Percentiles rank a stretch among this genome's conserved stretches.
Conservation (phyloP, 2,797 vertebrate genomes). For the Hipposideros larvatus region DNA sequence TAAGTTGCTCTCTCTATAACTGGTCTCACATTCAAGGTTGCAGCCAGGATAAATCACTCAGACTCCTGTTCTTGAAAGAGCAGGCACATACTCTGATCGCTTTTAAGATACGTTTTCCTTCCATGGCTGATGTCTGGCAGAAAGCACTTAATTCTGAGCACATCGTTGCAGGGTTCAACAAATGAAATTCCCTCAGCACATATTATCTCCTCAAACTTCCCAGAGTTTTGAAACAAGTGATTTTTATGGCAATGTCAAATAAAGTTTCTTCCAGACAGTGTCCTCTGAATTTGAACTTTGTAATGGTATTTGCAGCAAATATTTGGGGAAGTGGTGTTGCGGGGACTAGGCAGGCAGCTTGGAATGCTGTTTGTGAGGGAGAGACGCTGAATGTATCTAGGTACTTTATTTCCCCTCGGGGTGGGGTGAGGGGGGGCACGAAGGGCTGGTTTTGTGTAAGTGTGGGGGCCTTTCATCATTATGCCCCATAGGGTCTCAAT, state of each 20-base stretch:
- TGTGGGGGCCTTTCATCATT: not conserved
- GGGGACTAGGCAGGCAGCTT: not conserved
- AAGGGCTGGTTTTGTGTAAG: not conserved
- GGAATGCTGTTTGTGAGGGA: not conserved
- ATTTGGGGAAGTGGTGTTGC: not conserved
- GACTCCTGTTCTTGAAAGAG: not conserved
- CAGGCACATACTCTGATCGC: not conserved
- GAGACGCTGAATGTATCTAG: accelerated
- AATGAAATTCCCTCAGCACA: not conserved
- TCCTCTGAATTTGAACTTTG: not conserved
- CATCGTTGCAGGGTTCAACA: not conserved
- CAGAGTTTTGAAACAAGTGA: not conserved
- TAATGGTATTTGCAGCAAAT: not conserved
- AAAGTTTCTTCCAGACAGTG: not conserved
- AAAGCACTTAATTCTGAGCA: not conserved
- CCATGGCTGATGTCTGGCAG: not conserved
- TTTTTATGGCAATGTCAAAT: not conserved
- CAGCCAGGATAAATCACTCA: not conserved
- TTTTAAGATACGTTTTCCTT: not conserved
- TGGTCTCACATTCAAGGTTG: not conserved
- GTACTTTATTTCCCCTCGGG: not conserved
- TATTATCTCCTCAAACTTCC: not conserved
- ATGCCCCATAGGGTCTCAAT: not conserved
- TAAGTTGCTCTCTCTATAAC: not conserved
- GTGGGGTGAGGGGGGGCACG: not conserved